Evolutionary conservation across 2,888 invertebrate species (phyloP), one percentile per base, ranked within the genome.

Genomic region (Druceiella hillmani): DNA sequence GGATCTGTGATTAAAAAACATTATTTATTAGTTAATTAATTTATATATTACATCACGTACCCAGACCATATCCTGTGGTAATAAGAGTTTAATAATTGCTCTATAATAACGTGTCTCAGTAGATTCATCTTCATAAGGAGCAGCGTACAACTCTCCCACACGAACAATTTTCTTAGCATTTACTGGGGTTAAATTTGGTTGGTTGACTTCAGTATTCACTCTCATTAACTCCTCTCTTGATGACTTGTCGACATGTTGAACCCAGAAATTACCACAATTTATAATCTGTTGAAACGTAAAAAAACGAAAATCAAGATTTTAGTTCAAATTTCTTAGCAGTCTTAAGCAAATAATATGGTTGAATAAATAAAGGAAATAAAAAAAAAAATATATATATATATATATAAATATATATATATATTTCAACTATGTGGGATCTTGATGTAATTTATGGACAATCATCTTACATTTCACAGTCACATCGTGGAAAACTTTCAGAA

Each of bases 191-290:
- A 4, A 46, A 9, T 55, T 47, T 2, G 53, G 52, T 16, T 46
- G 55, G 62, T 60, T 60, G 13, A 57, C 33, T 1, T 28, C 51
- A 2, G 2, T 3, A 9, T 52, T 51, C 7, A 57, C 55, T 20
- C 46, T 42, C 0, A 24, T 39, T 31, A 64, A 46, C 35, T 66
- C 59, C 4, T 52, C 43, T 5, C 50, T 51, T 0, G 67, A 66
- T 1, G 69, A 64, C 0, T 66, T 61, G 41, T 78, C 74, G 16
- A 62, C 61, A 47, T 76, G 65, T 39, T 77, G 79, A 6, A 73
- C 80, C 79, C 80, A 87, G 59, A 87, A 87, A 52, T 78, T 77
- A 37, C 78, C 74, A 12, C 82, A 77, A 55, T 76, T 75, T 10
- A 75, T 60, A 2, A 75, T 52, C 81, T 84, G 54, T 14, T 54